Evolutionary conservation across 2,888 invertebrate species (phyloP).

Genomic region (Nemapogon koenigi): DNA sequence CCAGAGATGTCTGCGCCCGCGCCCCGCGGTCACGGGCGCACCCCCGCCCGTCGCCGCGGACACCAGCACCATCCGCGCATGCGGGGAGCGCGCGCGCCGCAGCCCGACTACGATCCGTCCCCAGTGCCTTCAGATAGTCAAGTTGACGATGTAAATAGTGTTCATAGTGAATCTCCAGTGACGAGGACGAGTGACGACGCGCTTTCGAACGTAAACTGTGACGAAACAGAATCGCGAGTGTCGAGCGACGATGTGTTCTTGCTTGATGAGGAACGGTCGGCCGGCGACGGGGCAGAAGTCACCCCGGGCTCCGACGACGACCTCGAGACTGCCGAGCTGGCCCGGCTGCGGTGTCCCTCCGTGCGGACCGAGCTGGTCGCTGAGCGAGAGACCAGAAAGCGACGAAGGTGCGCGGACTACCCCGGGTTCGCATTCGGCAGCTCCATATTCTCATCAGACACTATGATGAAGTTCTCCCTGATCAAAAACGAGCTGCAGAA

Average conservation of each 20-base stretch:
- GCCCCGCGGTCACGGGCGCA: constrained; percentile 66
- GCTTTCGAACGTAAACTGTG: constrained; percentile 54
- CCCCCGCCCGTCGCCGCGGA: constrained; percentile 70
- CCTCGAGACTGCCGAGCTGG: constrained; percentile 80
- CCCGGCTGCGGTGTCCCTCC: constrained; percentile 86
- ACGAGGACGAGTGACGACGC: constrained; percentile 65
- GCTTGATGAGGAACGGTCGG: constrained; percentile 47
- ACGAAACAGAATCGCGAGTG: constrained; percentile 39
- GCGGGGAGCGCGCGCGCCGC: constrained; percentile 63
- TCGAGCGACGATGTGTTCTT: constrained; percentile 49
- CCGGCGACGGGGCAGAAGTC: constrained; percentile 42
- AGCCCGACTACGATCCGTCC: constrained; percentile 41
- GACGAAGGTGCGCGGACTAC: constrained; percentile 86
- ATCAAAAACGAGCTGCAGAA: constrained; percentile 97
- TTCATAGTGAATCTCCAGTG: constrained; percentile 63
- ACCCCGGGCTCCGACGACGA: constrained; percentile 69
- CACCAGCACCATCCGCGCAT: constrained; percentile 80
- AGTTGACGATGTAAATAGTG: constrained; percentile 64
- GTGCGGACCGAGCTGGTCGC: constrained; percentile 89
- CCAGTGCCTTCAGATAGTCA: constrained; percentile 57
- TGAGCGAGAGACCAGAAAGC: constrained; percentile 78
- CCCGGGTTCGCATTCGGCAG: constrained; percentile 91
- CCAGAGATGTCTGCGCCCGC: constrained; percentile 66
- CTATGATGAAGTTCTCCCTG: constrained; percentile 97
- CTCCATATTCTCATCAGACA: constrained; percentile 94